Percentiles rank a stretch among this genome's conserved stretches.
Evolutionary conservation across 1,140 invertebrate genomes (phyloP).

Genomic region (Hormaphis cornu): DNA sequence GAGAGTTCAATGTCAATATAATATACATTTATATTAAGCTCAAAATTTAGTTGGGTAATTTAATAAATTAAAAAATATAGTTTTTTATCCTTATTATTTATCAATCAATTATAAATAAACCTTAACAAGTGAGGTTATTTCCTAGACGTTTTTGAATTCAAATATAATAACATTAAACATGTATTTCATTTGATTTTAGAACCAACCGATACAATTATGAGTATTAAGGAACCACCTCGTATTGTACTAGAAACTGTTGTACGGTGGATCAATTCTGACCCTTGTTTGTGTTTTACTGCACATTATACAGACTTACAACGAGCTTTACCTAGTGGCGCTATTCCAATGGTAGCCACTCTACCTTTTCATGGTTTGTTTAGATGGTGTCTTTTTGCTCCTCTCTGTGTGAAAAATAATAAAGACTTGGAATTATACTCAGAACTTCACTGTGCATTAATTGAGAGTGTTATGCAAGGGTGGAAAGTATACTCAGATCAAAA

Average conservation of each 20-base stretch:
- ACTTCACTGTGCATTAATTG: conserved; percentile 54
- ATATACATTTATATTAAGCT: no score
- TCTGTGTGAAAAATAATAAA: conserved; percentile 44
- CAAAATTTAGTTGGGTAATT: no score
- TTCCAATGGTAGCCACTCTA: conserved; percentile 72
- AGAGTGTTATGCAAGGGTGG: conserved; percentile 48
- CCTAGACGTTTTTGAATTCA: neutral
- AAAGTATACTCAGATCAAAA: conserved; percentile 17
- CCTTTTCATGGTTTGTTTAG: conserved; percentile 60
- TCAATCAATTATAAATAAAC: no score
- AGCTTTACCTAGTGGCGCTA: conserved; percentile 60
- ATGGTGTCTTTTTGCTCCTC: conserved; percentile 58
- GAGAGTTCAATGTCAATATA: no score
- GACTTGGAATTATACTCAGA: conserved; percentile 49
- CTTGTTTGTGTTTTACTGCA: conserved; percentile 56
- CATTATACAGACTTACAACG: conserved; percentile 52
- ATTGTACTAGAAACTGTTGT: conserved; percentile 47
- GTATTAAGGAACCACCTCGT: conserved; percentile 43
- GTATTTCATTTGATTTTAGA: conserved; percentile 4
- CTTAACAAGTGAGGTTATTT: no score
- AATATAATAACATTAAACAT: neutral
- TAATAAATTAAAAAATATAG: no score
- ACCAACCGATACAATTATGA: neutral
- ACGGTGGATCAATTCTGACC: conserved; percentile 14
- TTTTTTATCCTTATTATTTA: no score